Conservation (phyloP, 2,797 vertebrate genomes). For the Cuculus canorus region DNA sequence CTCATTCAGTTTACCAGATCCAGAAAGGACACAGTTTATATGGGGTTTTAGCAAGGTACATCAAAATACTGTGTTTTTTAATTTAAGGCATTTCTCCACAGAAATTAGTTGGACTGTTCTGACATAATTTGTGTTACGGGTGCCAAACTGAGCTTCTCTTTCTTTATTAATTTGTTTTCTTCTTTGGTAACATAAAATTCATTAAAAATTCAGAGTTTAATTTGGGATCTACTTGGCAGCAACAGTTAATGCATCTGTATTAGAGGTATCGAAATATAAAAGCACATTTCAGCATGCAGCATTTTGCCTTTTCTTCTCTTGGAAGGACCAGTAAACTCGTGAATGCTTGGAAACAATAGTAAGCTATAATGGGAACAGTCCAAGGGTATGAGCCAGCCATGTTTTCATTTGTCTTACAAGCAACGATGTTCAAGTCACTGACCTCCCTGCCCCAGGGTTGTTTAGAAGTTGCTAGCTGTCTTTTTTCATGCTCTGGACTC, state of each 20-base stretch:
- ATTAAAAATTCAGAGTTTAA: background rate
- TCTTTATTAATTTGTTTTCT: background rate
- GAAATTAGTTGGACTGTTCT: background rate
- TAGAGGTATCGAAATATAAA: background rate
- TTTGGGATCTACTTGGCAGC: background rate
- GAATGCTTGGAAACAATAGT: background rate
- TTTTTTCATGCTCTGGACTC: background rate
- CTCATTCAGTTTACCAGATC: conserved; percentile 46
- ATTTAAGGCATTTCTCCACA: background rate
- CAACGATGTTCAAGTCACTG: background rate
- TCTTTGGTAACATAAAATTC: background rate
- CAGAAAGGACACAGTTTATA: conserved; percentile 53
- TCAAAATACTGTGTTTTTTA: background rate
- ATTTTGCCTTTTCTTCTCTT: background rate
- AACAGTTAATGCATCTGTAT: background rate
- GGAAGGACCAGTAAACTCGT: background rate
- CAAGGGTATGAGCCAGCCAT: background rate
- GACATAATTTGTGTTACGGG: background rate
- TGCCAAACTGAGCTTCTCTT: background rate
- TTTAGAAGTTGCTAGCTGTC: background rate
- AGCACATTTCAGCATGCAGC: background rate
- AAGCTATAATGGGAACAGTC: background rate
- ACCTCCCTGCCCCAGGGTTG: background rate
- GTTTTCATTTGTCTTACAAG: background rate
- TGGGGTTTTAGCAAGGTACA: conserved; percentile 66